These are phyloP conservation scores for Aphelocoma californica DNA, from an alignment of 2,797 vertebrate species.

Conservation along the genomic window DNA sequence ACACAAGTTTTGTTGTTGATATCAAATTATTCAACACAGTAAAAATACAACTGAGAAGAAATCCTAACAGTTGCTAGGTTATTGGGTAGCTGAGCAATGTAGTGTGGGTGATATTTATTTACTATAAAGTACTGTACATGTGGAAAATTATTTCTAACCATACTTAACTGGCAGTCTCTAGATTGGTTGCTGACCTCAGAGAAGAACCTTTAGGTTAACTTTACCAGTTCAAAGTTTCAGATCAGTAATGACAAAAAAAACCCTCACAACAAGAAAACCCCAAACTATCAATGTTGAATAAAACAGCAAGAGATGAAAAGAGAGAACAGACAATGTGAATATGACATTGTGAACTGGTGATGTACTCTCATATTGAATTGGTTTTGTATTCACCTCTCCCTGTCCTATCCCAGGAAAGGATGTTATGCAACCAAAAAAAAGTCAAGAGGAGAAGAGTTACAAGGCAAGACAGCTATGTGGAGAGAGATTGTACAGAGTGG, in stretches of 20 bases:
- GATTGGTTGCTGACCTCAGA: neutral
- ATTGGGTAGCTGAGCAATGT: neutral
- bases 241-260: neutral
- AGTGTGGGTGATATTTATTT: neutral
- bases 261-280: rapidly evolving
- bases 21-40: neutral
- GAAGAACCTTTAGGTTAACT: neutral
- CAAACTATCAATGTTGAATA: neutral
- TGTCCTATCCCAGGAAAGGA: neutral
- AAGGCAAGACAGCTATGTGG: neutral
- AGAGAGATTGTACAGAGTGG: neutral
- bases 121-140: neutral
- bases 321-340: neutral
- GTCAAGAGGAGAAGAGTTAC: neutral
- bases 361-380: neutral
- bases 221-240: neutral
- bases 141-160: neutral
- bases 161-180: neutral
- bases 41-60: neutral
- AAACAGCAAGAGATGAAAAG: neutral
- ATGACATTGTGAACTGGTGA: neutral
- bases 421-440: neutral
- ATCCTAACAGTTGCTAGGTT: neutral
- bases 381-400: neutral
- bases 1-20: neutral